phyloP scores from a whole-genome alignment of 2,113 vertebrate genomes.

The Ciconia maguari region DNA sequence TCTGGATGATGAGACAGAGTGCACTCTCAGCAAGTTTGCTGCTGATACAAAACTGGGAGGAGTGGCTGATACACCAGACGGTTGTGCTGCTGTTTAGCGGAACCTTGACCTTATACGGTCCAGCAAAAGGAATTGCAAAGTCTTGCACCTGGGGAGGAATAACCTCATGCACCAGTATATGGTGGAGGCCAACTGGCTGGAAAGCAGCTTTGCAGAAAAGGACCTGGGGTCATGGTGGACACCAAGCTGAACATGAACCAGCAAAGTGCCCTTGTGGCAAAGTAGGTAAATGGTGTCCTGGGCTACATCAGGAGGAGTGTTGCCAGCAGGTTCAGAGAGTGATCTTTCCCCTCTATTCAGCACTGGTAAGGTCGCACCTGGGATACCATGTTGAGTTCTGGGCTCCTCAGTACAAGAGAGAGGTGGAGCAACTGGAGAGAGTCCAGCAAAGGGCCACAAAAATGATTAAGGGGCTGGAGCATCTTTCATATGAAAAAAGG shows the following conservation, averaged over 20 bases:
- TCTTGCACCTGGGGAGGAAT: neutral
- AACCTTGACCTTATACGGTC: neutral
- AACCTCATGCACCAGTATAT: neutral
- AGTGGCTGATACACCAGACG: neutral
- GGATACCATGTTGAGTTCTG: neutral
- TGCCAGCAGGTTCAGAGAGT: neutral
- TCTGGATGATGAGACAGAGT: neutral
- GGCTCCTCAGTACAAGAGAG: neutral
- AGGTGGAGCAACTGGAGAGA: neutral
- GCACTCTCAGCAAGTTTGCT: neutral
- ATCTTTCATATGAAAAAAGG: neutral
- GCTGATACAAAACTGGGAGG: neutral
- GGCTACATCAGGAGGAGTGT: neutral
- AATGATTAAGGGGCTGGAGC: neutral
- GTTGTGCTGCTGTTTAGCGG: neutral
- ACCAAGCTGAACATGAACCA: neutral
- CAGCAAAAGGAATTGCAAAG: neutral
- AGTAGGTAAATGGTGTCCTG: neutral
- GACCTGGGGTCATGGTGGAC: neutral
- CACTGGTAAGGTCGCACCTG: neutral
- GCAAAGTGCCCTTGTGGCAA: neutral
- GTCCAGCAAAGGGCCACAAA: neutral
- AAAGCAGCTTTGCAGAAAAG: neutral
- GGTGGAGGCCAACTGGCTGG: neutral
- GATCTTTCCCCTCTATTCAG: neutral